A percentile compares a stretch with the other conserved stretches of the same genome.
phyloP scores from a whole-genome alignment of 1,140 invertebrate species.

The Drosophila repleta region DNA sequence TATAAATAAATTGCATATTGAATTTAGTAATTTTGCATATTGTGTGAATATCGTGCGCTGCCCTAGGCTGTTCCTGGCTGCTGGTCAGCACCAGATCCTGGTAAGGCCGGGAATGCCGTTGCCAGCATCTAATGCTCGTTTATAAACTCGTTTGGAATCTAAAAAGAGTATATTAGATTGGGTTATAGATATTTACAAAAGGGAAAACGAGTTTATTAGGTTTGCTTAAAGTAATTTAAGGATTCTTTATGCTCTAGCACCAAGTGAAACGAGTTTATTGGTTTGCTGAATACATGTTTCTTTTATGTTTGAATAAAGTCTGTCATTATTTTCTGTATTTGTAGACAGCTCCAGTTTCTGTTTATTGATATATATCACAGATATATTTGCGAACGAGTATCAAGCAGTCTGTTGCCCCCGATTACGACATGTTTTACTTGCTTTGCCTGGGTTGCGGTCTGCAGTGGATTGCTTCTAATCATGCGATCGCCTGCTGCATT shows the following conservation, averaged over 20 bases:
- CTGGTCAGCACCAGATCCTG: neutral
- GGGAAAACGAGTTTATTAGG: no score
- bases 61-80: constrained; percentile 21
- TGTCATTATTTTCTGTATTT: neutral
- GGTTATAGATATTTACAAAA: neutral
- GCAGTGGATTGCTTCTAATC: constrained; percentile 68
- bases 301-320: neutral
- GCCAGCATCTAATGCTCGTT: neutral
- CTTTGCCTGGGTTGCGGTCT: constrained; percentile 1
- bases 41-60: constrained; percentile 71
- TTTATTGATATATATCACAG: neutral
- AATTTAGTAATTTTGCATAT: constrained; percentile 76
- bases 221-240: no score
- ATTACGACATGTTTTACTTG: neutral
- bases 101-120: constrained; percentile 2
- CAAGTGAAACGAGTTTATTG: no score
- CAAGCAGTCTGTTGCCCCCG: neutral
- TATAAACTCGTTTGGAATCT: neutral
- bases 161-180: neutral
- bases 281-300: neutral
- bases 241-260: no score
- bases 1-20: constrained; percentile 75
- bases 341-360: neutral
- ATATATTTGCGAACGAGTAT: neutral
- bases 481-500: constrained; percentile 72